These are phyloP conservation scores for Eriocheir sinensis DNA, from an alignment of 1,140 invertebrate species.

Conservation along the genomic window DNA sequence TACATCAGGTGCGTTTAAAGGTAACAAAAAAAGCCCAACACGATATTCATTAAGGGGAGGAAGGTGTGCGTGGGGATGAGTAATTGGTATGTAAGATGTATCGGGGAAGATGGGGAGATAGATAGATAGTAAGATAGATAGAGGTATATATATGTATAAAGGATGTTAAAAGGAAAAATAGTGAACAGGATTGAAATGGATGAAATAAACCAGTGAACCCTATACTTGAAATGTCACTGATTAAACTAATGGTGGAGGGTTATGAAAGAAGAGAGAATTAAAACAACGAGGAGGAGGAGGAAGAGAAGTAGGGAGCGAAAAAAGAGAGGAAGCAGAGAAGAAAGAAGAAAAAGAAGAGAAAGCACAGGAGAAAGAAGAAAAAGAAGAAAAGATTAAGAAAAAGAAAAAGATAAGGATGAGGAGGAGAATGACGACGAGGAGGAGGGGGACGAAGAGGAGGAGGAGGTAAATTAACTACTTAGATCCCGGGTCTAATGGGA, in stretches of 20 bases:
- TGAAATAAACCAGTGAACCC: too few species aligned
- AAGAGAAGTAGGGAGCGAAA: too few species aligned
- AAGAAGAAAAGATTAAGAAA: background rate
- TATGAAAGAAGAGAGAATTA: too few species aligned
- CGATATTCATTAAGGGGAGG: background rate
- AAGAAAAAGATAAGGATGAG: background rate
- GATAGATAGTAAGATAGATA: too few species aligned
- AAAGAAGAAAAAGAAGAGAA: background rate
- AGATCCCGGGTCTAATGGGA: background rate
- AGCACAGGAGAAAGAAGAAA: background rate
- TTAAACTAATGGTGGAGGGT: too few species aligned
- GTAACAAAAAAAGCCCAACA: background rate
- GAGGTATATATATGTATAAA: too few species aligned
- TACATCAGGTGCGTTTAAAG: background rate
- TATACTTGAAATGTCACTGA: too few species aligned
- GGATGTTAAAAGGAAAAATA: too few species aligned
- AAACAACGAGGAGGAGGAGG: too few species aligned
- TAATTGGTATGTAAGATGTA: conserved; percentile 3
- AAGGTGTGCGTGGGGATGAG: background rate
- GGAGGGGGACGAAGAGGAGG: too few species aligned
- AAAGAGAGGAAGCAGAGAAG: background rate
- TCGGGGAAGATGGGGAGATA: background rate
- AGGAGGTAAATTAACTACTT: background rate
- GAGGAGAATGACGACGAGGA: background rate
- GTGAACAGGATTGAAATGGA: too few species aligned